Evolutionary conservation across 2,797 vertebrate species (phyloP), one percentile per base, ranked within the genome.

Genomic region (Pseudopleuronectes americanus): DNA sequence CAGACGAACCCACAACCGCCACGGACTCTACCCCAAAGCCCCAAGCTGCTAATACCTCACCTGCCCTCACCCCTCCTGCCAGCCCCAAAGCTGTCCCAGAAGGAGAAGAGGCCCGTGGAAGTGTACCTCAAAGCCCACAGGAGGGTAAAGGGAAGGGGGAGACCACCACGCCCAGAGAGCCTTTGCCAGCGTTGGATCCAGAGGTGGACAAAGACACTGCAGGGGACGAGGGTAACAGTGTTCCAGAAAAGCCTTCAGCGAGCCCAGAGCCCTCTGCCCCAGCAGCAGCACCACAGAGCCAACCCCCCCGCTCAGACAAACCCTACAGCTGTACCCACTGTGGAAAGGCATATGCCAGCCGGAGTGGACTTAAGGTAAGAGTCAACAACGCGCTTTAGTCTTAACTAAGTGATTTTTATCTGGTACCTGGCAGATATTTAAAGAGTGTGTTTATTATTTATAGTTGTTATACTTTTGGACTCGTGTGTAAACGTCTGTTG

Each of bases 261-360:
- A 86, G 84, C 6, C 43, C 70, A 14, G 84, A 87, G 41, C 57
- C 72, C 1, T 56, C 76, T 26, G 68, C 58, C 19, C 66, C 80
- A 43, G 70, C 83, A 62, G 71, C 89, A 23, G 64, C 84, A 43
- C 80, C 81, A 7, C 71, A 81, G 13, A 45, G 65, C 31, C 89
- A 83, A 61, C 76, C 86, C 31, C 57, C 89, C 49, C 95, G 94
- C 23, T 81, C 85, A 0, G 94, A 95, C 79, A 95, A 96, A 85
- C 95, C 95, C 49, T 95, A 95, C 86, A 92, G 91, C 90, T 96
- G 95, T 85, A 79, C 89, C 31, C 93, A 94, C 63, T 96, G 95
- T 78, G 94, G 95, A 60, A 95, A 95, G 84, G 94, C 94, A 3
- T 96, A 96, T 0, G 94, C 95, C 55, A 96, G 95, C 84, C 93